These are phyloP conservation scores for Squalus acanthias DNA, from an alignment of 2,797 vertebrate species.

Conservation along the genomic window DNA sequence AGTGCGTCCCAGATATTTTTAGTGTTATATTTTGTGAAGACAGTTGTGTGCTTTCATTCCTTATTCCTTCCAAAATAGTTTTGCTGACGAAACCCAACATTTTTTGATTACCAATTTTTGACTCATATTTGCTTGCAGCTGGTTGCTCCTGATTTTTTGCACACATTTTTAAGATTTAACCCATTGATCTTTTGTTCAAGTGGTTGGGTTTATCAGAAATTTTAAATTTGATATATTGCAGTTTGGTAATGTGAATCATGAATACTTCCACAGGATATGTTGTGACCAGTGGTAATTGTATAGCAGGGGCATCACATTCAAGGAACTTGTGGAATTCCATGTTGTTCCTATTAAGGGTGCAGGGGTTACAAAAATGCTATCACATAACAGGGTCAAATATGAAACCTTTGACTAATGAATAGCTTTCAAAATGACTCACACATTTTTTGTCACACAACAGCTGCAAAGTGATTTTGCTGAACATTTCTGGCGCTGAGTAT, in stretches of 20 bases:
- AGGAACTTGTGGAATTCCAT: not conserved
- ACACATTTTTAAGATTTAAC: not conserved
- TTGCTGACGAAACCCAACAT: too few relatives aligned
- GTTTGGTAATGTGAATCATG: not conserved
- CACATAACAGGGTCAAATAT: not conserved
- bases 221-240: not conserved
- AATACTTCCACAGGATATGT: not conserved
- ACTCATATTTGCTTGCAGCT: not conserved
- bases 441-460: not conserved
- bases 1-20: too few relatives aligned
- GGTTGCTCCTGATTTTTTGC: not conserved
- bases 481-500: not conserved
- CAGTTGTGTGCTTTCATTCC: too few relatives aligned
- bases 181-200: not conserved
- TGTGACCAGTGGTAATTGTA: not conserved
- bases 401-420: not conserved
- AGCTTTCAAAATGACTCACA: not conserved
- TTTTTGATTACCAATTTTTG: not conserved
- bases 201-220: not conserved
- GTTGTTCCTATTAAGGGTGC: not conserved
- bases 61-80: too few relatives aligned
- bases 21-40: too few relatives aligned
- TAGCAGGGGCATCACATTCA: not conserved
- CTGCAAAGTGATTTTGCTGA: not conserved
- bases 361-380: not conserved